phyloP scores from a whole-genome alignment of 2,888 invertebrate species.

The Octodonta nipae region DNA sequence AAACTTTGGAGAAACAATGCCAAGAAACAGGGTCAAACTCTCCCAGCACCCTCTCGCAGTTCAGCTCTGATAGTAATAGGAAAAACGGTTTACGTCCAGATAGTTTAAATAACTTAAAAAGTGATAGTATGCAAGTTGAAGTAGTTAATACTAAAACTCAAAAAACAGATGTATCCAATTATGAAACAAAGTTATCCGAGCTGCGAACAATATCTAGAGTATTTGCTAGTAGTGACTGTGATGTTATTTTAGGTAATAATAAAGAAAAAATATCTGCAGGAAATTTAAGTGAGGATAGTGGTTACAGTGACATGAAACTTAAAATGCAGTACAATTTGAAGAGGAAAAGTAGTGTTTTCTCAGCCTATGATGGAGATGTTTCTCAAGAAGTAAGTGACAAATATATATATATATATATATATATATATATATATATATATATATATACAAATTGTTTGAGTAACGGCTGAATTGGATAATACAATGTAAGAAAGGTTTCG shows the following conservation, averaged over 20 bases:
- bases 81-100: constrained; percentile 36
- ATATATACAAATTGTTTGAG: no score
- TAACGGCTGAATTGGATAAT: no score
- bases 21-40: constrained; percentile 37
- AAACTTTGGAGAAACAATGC: constrained; percentile 62
- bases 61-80: constrained; percentile 42
- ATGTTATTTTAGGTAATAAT: constrained; percentile 27
- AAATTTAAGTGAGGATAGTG: constrained; percentile 69
- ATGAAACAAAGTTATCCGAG: constrained; percentile 25
- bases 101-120: constrained; percentile 37
- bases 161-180: constrained; percentile 24
- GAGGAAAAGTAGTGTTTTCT: constrained; percentile 17
- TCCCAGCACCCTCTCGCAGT: constrained; percentile 39
- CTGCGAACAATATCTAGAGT: constrained; percentile 31
- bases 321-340: no score
- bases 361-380: constrained; percentile 21
- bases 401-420: no score
- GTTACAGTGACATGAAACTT: no score
- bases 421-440: no score
- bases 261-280: constrained; percentile 52
- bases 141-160: constrained; percentile 28
- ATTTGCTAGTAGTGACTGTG: constrained; percentile 33
- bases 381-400: constrained; percentile 19
- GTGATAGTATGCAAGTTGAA: constrained; percentile 26
- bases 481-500: no score